Evolutionary conservation across 1,140 invertebrate species (phyloP), one percentile per base, ranked within the genome.

Genomic region (Thaumetopoea pityocampa): DNA sequence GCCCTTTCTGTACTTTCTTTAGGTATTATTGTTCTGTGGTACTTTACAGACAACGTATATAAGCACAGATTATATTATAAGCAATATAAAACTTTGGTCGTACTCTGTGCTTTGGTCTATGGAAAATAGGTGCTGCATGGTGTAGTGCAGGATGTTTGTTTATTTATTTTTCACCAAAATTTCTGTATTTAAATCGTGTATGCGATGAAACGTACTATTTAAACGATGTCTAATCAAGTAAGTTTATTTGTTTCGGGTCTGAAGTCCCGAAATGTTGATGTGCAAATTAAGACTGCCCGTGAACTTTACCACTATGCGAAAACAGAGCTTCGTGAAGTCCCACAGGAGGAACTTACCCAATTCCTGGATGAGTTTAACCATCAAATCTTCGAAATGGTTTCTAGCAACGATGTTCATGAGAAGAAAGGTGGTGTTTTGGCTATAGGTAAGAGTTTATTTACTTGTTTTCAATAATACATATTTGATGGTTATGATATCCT

Each of bases 331-430:
- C 89, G 95, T 6, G 96, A 98, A 83, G 92, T 95, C 19, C 93
- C 95, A n/a, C 89, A 93, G 27, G 96, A 98, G 65, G 95, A 98
- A 65, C 89, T 97, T 34, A 93, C 92, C 9, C 85, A 89, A 14
- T 98, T 98, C 70, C 92, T 98, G 78, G 96, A 98, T 73, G 94
- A 97, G 42, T 97, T 98, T 65, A 97, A 98, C 73, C 93, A 96
- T 76, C 93, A 97, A 60, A 98, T 98, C 45, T 96, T 96, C 80
- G 94, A 97, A 72, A 96, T 98, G 96, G 95, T 98, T 1, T 96
- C 94, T 2, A 94, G 94, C 48, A 90, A 91, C 14, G 96, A 98
- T 80, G 90, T 94, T 8, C 95, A 96, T 85, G 96, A 98, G 69
- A 97, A 96, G 65, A 98, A 98, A 80, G 97, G 96, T 27, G 97